Evolutionary conservation across 2,113 vertebrate species (phyloP).

Genomic region (Pterocles gutturalis): DNA sequence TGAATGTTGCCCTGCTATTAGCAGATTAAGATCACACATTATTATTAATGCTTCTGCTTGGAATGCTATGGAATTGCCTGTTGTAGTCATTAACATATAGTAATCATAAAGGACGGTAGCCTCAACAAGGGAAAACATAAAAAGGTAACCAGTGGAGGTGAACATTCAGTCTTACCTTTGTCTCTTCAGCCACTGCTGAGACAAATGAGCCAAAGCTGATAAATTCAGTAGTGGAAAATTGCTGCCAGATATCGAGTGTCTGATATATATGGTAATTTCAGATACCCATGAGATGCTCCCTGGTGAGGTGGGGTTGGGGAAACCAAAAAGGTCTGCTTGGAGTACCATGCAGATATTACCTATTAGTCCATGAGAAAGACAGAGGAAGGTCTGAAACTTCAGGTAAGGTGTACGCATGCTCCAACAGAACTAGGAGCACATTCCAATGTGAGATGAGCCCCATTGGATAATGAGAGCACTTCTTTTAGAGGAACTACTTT

Average conservation of each 20-base stretch:
- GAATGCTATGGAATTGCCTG: background rate
- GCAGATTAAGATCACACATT: background rate
- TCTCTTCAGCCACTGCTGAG: background rate
- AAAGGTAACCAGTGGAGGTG: background rate
- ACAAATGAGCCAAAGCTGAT: background rate
- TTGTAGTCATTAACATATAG: background rate
- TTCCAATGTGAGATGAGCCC: fast-evolving
- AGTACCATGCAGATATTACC: fast-evolving
- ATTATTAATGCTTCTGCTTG: background rate
- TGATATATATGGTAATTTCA: background rate
- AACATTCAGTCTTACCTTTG: background rate
- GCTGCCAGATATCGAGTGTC: background rate
- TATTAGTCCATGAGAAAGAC: background rate
- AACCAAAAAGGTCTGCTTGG: background rate
- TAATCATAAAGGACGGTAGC: background rate
- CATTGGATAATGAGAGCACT: fast-evolving
- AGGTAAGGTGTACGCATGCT: background rate
- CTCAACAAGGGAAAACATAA: background rate
- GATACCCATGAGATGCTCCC: background rate
- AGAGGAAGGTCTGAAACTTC: background rate
- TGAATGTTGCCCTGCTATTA: background rate
- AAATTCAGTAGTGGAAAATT: background rate
- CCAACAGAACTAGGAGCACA: background rate
- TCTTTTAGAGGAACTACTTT: background rate
- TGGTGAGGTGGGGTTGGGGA: background rate